Conservation (phyloP, 2,888 invertebrate species). For the Phragmatobia fuliginosa region DNA sequence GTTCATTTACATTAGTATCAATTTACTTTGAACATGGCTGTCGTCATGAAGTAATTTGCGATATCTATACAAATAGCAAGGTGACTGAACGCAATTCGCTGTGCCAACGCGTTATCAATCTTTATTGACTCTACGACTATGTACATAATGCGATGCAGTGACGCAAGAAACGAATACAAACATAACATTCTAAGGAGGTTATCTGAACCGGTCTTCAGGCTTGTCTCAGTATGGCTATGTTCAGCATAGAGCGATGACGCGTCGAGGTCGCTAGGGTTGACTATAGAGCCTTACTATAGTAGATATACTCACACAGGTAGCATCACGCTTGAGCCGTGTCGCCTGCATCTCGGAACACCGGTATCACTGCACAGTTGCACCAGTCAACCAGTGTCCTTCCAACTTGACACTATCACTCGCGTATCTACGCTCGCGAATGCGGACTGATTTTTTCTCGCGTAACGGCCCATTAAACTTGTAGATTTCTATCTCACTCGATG, state of each 20-base stretch:
- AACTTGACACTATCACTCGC: constrained; percentile 84
- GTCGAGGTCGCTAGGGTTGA: constrained; percentile 24
- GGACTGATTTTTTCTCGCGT: constrained; percentile 87
- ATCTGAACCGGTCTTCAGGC: constrained; percentile 32
- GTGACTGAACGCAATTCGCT: constrained; percentile 48
- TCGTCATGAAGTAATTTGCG: constrained; percentile 26
- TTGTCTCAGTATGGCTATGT: constrained; percentile 54
- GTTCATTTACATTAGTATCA: constrained; percentile 24
- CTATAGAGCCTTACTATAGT: constrained; percentile 16
- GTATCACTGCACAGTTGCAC: constrained; percentile 71
- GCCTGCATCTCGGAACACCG: constrained; percentile 35
- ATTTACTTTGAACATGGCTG: constrained; percentile 29
- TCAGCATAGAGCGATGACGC: constrained; percentile 56
- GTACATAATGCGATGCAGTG: constrained; percentile 47
- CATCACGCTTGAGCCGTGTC: constrained; percentile 65
- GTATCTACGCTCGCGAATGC: constrained; percentile 86
- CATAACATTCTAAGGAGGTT: constrained; percentile 42
- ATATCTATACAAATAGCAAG: constrained; percentile 40
- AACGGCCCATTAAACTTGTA: constrained; percentile 87
- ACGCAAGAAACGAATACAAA: constrained; percentile 35
- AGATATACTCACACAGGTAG: constrained; percentile 53
- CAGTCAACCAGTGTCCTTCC: constrained; percentile 70
- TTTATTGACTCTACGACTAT: constrained; percentile 38
- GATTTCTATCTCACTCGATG: constrained; percentile 84
- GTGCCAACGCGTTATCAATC: constrained; percentile 40